Evolutionary conservation across 2,797 vertebrate species (phyloP).

Genomic region (Malurus splendens): DNA sequence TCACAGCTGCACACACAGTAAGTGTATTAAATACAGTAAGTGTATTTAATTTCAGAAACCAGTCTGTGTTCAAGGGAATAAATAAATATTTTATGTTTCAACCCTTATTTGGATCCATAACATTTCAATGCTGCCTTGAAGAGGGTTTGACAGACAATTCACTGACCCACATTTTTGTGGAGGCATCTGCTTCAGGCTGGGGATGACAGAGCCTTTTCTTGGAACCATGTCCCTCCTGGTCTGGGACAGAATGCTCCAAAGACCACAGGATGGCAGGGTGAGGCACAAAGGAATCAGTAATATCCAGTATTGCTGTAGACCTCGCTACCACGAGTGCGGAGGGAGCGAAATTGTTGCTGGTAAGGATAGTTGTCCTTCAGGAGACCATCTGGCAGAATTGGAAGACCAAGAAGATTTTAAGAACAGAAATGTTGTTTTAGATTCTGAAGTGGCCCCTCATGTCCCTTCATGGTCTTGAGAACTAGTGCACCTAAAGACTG

Average conservation of each 20-base stretch:
- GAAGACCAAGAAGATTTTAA: not conserved
- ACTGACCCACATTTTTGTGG: not conserved
- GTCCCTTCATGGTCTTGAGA: not conserved
- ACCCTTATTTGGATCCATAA: not conserved
- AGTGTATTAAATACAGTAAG: not conserved
- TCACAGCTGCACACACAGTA: not conserved
- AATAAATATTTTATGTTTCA: not conserved
- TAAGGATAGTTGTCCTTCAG: not conserved
- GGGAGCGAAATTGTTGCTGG: not conserved
- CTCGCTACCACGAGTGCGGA: not conserved
- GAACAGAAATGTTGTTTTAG: not conserved
- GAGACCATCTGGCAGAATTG: not conserved
- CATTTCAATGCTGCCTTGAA: fast-evolving
- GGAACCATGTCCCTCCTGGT: not conserved
- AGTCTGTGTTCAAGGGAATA: not conserved
- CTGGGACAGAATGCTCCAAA: not conserved
- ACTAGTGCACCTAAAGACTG: not conserved
- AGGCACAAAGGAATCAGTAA: not conserved
- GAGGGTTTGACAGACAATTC: not conserved
- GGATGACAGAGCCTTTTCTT: not conserved
- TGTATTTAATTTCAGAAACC: not conserved
- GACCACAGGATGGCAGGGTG: no score
- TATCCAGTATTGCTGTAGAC: not conserved
- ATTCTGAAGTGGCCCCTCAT: not conserved
- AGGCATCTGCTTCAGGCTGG: fast-evolving